These are phyloP conservation scores for Battus philenor DNA, from an alignment of 1,140 invertebrate genomes.

Conservation along the genomic window DNA sequence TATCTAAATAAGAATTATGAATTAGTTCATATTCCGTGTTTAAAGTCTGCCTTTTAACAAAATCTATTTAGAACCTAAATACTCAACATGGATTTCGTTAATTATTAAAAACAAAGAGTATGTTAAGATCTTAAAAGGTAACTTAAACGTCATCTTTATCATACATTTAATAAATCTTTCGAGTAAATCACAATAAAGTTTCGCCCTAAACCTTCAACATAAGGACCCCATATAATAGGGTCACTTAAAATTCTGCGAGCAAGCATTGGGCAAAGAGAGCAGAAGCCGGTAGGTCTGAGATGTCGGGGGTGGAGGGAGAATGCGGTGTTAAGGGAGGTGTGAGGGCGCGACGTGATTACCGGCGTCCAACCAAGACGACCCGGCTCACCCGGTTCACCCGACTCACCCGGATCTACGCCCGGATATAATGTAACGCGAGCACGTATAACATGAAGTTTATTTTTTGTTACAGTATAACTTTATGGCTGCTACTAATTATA, in stretches of 20 bases:
- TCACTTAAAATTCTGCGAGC: conserved; percentile 55
- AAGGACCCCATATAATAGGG: conserved; percentile 33
- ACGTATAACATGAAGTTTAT: conserved; percentile 16
- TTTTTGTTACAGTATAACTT: conserved; percentile 12
- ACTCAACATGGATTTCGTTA: too few relatives aligned
- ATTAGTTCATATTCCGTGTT: too few relatives aligned
- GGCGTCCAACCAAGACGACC: conserved; percentile 55
- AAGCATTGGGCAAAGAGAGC: conserved; percentile 39
- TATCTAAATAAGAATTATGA: too few relatives aligned
- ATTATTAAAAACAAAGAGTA: too few relatives aligned
- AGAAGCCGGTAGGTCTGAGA: too few relatives aligned
- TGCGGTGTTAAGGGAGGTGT: conserved; percentile 33
- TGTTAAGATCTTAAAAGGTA: too few relatives aligned
- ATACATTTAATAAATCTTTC: too few relatives aligned
- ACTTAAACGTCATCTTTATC: too few relatives aligned
- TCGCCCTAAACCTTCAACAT: conserved; percentile 17
- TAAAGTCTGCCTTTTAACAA: too few relatives aligned
- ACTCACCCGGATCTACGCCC: conserved; percentile 14
- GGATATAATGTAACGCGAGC: conserved; percentile 16
- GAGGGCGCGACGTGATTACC: conserved; percentile 62
- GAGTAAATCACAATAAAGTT: too few relatives aligned
- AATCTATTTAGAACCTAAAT: too few relatives aligned
- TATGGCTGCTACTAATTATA: background rate
- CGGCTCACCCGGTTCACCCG: conserved; percentile 17
- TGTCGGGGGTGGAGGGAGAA: conserved; percentile 16